Conservation (phyloP, 2,113 vertebrate species). For the Chionis minor region DNA sequence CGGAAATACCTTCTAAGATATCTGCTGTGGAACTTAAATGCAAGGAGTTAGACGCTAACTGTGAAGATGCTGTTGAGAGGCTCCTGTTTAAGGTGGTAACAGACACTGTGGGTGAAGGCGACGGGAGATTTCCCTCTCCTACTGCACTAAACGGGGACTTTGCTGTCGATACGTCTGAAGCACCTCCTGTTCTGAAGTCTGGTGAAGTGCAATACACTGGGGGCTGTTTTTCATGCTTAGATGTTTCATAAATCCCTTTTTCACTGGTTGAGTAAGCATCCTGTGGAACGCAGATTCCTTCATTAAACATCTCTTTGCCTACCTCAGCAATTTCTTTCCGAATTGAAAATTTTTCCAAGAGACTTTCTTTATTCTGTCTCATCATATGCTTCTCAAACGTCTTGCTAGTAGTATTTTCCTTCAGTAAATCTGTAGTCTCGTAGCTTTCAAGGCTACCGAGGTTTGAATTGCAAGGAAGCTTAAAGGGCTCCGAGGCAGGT, state of each 20-base stretch:
- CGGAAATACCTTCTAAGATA: conserved; percentile 73
- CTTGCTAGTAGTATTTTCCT: conserved; percentile 66
- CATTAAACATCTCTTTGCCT: conserved; percentile 71
- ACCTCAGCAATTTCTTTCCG: conserved; percentile 73
- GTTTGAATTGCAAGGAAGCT: conserved; percentile 67
- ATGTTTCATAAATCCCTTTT: conserved; percentile 70
- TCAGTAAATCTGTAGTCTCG: conserved; percentile 63
- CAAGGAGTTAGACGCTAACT: conserved; percentile 60
- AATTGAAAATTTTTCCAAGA: conserved; percentile 74
- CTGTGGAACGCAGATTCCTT: conserved; percentile 66
- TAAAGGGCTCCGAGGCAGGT: conserved; percentile 69
- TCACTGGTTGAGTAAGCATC: conserved; percentile 67
- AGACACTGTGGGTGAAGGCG: conserved; percentile 76
- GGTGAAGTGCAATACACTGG: conserved; percentile 81
- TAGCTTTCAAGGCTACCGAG: conserved; percentile 66
- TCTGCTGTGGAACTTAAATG: conserved; percentile 72
- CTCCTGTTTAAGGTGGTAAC: conserved; percentile 73
- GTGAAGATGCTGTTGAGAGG: conserved; percentile 65
- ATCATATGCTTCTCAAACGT: conserved; percentile 72
- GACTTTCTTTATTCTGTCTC: conserved; percentile 73
- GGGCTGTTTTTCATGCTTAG: conserved; percentile 78
- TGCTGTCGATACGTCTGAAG: conserved; percentile 74
- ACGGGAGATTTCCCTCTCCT: conserved; percentile 78
- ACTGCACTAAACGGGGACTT: conserved; percentile 78
- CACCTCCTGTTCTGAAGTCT: conserved; percentile 78